Conservation (phyloP, 2,113 vertebrate species). For the Hippoglossus stenolepis region DNA sequence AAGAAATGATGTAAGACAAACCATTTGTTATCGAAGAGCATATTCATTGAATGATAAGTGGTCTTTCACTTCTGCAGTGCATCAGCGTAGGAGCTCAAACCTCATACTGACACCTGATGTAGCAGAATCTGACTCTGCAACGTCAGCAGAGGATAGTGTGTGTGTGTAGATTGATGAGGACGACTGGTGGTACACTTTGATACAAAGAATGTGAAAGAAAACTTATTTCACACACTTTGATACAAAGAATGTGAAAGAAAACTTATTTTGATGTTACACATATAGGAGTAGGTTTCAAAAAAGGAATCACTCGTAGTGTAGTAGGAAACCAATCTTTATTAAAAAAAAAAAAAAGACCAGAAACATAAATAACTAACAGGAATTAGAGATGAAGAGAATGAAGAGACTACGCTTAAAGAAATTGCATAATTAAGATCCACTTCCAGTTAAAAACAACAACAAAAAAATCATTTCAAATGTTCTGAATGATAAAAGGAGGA, state of each 20-base stretch:
- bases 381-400: slow-evolving; percentile 40
- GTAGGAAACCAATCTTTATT: slow-evolving; percentile 73
- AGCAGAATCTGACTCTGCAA: neutral
- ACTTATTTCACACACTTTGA: neutral
- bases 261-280: neutral
- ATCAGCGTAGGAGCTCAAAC: too few relatives aligned
- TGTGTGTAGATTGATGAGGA: neutral
- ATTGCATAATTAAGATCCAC: slow-evolving; percentile 63
- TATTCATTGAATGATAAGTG: slow-evolving; percentile 9
- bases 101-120: too few relatives aligned
- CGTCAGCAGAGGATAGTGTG: slow-evolving; percentile 23
- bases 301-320: slow-evolving; percentile 16
- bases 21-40: slow-evolving; percentile 21
- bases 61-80: too few relatives aligned
- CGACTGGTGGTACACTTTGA: neutral
- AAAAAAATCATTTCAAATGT: neutral
- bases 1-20: slow-evolving; percentile 7
- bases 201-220: neutral
- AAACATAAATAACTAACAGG: slow-evolving; percentile 71
- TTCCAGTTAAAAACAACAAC: slow-evolving; percentile 33
- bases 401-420: slow-evolving; percentile 31
- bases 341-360: slow-evolving; percentile 46
- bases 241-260: neutral
- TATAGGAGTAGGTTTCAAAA: neutral
- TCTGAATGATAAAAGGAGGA: neutral